A percentile compares a stretch with the other conserved stretches of the same genome.
phyloP scores from a whole-genome alignment of 2,888 invertebrate species.

The Cerceris ruficornis region DNA sequence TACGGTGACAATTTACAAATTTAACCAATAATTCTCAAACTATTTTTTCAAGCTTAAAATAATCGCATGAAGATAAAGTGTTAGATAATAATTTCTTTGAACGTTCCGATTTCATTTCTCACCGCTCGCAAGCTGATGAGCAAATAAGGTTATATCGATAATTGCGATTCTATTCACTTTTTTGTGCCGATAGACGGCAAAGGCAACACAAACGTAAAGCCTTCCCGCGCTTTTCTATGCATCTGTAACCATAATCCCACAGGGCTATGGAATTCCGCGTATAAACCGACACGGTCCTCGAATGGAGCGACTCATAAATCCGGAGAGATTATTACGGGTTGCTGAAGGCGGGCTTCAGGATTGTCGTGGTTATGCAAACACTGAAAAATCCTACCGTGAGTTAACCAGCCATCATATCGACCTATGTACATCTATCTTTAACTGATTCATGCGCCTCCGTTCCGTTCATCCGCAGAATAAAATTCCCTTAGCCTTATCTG shows the following conservation, averaged over 20 bases:
- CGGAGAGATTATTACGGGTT: constrained; percentile 57
- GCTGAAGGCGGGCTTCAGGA: constrained; percentile 33
- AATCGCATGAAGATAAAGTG: not conserved
- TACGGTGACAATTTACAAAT: too few species aligned
- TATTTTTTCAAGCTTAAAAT: too few species aligned
- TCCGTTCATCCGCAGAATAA: too few species aligned
- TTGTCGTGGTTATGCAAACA: constrained; percentile 32
- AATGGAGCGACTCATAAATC: constrained; percentile 57
- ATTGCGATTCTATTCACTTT: constrained; percentile 28
- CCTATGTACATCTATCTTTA: too few species aligned
- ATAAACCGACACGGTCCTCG: constrained; percentile 46
- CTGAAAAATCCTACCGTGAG: constrained; percentile 1
- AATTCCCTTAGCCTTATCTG: too few species aligned
- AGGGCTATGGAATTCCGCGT: constrained; percentile 41
- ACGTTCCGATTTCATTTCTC: constrained; percentile 10
- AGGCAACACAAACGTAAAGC: constrained; percentile 14
- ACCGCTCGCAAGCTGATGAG: not conserved
- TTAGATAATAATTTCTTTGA: constrained; percentile 7
- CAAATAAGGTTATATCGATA: constrained; percentile 32
- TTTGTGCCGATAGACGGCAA: not conserved
- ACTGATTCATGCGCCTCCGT: too few species aligned
- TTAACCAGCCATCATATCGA: too few species aligned
- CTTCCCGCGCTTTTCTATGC: constrained; percentile 19
- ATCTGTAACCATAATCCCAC: constrained; percentile 49
- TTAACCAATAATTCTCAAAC: too few species aligned